Base-by-base conservation (phyloP, 2,797 vertebrate genomes). In the Lagodon rhomboides region DNA sequence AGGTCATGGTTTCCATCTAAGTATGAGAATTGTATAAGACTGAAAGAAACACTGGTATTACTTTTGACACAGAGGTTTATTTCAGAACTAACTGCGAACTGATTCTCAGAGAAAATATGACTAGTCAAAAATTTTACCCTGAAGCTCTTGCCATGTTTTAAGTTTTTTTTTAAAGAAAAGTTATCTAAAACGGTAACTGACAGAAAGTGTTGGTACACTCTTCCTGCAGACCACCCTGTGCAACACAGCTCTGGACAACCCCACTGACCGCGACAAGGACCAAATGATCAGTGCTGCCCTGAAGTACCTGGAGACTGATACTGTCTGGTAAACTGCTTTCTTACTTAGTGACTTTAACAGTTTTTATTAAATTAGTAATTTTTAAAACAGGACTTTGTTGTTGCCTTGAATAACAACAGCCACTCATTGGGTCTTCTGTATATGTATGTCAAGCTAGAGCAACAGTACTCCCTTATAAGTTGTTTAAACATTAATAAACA, bases 291-390 rank as follows among this genome's bases (percentile, higher is more conserved):
- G 12, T 5, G 96, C 97, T 0, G 94, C 97, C 0, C 90, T 99
- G 67, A 99, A 99, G 91, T 99, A 95, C 88, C 91, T 99, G 92
- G 98, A 99, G 69, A 99, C 98, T 0, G 98, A 99, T 87, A 98
- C 98, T 0, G 55, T 99, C 89, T 99, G 98, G 98, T 99, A 95
- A 63, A 61, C 0, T 17, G 1, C 30, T 17, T 1, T 11, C 54
- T 56, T 34, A 12, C 16, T 58, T 11, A 43, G 46, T 62, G 2
- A 13, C 3, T 46, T 47, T 5, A 27, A 43, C 18, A 38, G 2
- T 38, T 38, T 8, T 23, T 20, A 59, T 58, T 22, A 10, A 22
- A 77, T 16, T 0, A 64, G 22, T 12, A 0, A 1, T 41, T n/a
- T 66, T 38, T 3, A 27, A 46, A 47, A 38, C 18, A 0, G 3